Evolutionary conservation across 2,113 vertebrate genomes (phyloP).

Genomic region (Podarcis cretensis): DNA sequence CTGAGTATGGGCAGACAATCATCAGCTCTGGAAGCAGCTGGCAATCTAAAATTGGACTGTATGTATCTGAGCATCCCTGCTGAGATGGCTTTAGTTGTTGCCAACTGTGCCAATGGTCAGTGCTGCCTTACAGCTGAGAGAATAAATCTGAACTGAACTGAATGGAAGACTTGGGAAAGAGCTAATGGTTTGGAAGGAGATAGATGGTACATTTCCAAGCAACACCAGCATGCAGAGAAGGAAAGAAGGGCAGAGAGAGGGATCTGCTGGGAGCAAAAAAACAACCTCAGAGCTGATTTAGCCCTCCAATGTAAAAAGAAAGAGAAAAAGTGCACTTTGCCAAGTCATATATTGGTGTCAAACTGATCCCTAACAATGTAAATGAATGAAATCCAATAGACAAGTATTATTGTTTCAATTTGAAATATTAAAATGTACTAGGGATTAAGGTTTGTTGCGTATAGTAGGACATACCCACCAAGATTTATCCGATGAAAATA

Average conservation of each 20-base stretch:
- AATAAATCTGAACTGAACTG: background rate
- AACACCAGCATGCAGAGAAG: background rate
- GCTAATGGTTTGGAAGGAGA: slow-evolving; percentile 6
- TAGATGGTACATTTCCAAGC: background rate
- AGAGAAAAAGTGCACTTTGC: background rate
- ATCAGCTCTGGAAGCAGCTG: background rate
- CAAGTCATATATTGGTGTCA: no score
- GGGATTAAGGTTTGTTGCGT: background rate
- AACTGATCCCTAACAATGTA: background rate
- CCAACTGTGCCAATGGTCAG: background rate
- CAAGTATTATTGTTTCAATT: background rate
- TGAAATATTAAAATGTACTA: background rate
- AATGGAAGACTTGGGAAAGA: background rate
- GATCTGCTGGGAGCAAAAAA: background rate
- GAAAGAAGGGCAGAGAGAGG: background rate
- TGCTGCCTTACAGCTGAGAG: background rate
- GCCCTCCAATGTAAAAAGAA: background rate
- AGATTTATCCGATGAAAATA: no score
- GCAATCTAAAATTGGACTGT: background rate
- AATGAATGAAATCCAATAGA: background rate
- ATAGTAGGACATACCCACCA: no score
- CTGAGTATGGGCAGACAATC: background rate
- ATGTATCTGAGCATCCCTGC: slow-evolving; percentile 1
- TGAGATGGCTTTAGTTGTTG: background rate
- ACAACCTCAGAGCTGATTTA: background rate